Evolutionary conservation across 1,140 invertebrate genomes (phyloP), one percentile per base, ranked within the genome.

Genomic region (Zaprionus ghesquierei): DNA sequence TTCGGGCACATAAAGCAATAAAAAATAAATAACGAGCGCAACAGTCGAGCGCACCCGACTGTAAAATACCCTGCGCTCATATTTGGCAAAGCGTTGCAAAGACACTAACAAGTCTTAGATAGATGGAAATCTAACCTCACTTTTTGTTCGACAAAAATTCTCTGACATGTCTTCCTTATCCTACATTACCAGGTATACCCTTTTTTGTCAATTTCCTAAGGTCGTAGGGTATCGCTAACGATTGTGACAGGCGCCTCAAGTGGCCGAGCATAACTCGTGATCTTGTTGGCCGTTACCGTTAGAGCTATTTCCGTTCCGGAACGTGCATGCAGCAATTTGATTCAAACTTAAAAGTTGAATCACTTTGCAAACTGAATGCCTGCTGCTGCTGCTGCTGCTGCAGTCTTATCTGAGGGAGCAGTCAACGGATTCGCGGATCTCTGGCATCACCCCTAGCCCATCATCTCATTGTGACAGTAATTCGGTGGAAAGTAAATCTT

Each of bases 321-420:
- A 20, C 31, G 31, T 1, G 53, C 20, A 38, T 29, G 9, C 27
- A 9, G 9, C 9, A 9, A 29, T 31, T 50, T n/a, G 41, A 8
- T 25, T 5, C 22, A 25, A 6, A 29, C 8, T 9, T 23, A 8
- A 12, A 23, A 51, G 5, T 50, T 73, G 68, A 73, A 50, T 73
- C 70, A 73, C 31, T 46, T 2, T n/a, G 35, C n/a, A 41, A 41
- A 41, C 35, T 27, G 5, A 6, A 5, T 29, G 6, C 27, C 27
- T 29, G 27, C 35, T 38, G 31, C 12, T 12, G 31, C 9, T 29
- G 27, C 8, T 31, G 29, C 31, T 33, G 55, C 70, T 73, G 70
- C 64, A 73, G 64, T 69, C 49, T 73, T 73, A 73, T 73, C 69
- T 63, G n/a, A n/a, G n/a, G n/a, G n/a, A n/a, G n/a, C n/a, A n/a